Base-by-base conservation (phyloP, 2,888 invertebrate genomes). In the Hedychridium roseum region DNA sequence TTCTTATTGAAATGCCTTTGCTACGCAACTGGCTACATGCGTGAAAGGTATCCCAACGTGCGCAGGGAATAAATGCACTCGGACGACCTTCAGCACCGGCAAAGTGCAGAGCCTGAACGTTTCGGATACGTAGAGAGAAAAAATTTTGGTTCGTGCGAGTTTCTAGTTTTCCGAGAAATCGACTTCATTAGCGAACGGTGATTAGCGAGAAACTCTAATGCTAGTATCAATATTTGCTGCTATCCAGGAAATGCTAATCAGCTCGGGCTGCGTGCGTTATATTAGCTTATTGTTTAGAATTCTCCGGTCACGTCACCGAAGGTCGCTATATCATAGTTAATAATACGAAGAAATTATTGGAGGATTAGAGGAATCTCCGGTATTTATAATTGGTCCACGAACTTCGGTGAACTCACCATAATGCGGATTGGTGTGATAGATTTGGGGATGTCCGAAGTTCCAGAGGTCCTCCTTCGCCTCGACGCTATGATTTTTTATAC, bases 401-500 rank as follows among this genome's bases (percentile, higher is more conserved):
- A n/a, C n/a, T n/a, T n/a, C n/a, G n/a, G n/a, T n/a, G n/a, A 9
- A 65, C 71, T 67, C 45, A 75, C 76, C 69, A 35, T 76, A 76
- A 18, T 70, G 64, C 14, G 64, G 61, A 59, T 76, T 76, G 2
- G 60, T 61, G 12, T 28, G 31, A 7, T 40, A 34, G 18, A 40
- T 23, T 9, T 62, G 50, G 2, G 57, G 30, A 3, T 40, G 37
- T 2, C 23, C 45, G 0, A 37, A 17, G 12, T 34, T 57, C 60
- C 56, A 62, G 27, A 45, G 16, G 34, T 37, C 34, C 12, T 45
- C 40, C 14, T 16, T 15, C 6, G 46, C 14, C 14, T 50, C 50
- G 27, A 60, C 37, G 6, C 49, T 64, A 6, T 56, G 51, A 41
- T 72, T 71, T 2, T 44, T 44, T 7, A 68, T 42, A 28, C 40